Conservation (phyloP, 2,797 vertebrate species). For the Cetoscarus ocellatus region DNA sequence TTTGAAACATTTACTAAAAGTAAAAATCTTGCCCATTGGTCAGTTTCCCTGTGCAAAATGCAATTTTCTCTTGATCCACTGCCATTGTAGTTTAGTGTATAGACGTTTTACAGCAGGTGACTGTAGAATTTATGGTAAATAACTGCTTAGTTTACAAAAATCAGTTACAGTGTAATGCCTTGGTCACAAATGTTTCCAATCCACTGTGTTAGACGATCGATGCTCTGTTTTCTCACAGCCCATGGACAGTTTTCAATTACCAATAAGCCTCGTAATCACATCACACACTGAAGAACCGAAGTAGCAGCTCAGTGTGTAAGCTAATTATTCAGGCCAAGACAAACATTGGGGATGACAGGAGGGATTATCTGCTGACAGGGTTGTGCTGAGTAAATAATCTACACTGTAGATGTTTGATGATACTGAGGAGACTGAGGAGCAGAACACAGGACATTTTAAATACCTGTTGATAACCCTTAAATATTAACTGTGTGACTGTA, state of each 20-base stretch:
- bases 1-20: no score
- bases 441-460: constrained; percentile 5
- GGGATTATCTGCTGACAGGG: constrained; percentile 47
- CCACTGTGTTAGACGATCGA: no score
- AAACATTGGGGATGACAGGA: constrained; percentile 40
- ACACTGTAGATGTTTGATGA: constrained; percentile 12
- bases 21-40: no score
- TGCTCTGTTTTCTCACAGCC: no score
- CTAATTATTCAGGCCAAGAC: constrained; percentile 49
- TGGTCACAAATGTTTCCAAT: no score
- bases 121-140: no score
- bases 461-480: background rate
- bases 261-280: background rate
- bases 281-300: background rate
- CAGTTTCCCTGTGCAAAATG: no score
- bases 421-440: background rate
- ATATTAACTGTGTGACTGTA: constrained; percentile 14
- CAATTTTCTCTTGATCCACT: no score
- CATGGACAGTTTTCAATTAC: background rate
- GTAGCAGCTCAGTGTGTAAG: constrained; percentile 3
- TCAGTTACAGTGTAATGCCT: no score
- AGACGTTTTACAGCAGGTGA: no score
- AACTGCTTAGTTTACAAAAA: no score
- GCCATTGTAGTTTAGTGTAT: no score
- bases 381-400: constrained; percentile 53